phyloP scores from a whole-genome alignment of 92 coral and sea anemone species.

The Epizoanthus scotinus region DNA sequence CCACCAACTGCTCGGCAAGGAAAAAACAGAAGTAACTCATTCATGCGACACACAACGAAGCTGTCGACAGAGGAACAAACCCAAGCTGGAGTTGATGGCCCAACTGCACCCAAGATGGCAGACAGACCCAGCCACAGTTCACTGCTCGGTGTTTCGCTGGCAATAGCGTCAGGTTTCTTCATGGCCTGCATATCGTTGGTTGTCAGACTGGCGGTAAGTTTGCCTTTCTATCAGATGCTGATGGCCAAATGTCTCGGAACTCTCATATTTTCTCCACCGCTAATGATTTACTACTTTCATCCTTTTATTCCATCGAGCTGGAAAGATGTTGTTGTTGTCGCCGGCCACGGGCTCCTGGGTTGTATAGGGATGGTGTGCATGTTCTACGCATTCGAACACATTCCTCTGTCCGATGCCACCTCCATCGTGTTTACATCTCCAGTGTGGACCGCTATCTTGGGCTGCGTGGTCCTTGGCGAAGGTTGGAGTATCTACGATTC shows the following conservation, averaged over 20 bases:
- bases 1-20: too few species aligned
- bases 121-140: too few species aligned
- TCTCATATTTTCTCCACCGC: conserved; percentile 41
- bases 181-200: conserved; percentile 31
- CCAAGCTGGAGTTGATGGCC: too few species aligned
- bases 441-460: conserved; percentile 69
- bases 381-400: conserved; percentile 61
- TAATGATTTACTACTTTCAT: conserved; percentile 44
- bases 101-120: too few species aligned
- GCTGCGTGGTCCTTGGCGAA: conserved; percentile 65
- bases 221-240: conserved; percentile 56
- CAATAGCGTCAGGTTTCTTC: conserved; percentile 14
- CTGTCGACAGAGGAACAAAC: too few species aligned
- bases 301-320: conserved; percentile 33
- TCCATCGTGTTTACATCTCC: conserved; percentile 69
- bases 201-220: conserved; percentile 42
- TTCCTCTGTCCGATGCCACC: conserved; percentile 79
- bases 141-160: background rate
- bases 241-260: conserved; percentile 41
- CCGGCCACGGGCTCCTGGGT: conserved; percentile 51
- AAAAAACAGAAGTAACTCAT: too few species aligned
- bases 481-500: conserved; percentile 53
- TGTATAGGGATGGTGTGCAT: conserved; percentile 40
- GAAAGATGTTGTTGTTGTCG: conserved; percentile 21
- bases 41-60: too few species aligned